These are phyloP conservation scores for Enteromius trimaculatus DNA, from an alignment of 2,797 vertebrate species.

Conservation along the genomic window DNA sequence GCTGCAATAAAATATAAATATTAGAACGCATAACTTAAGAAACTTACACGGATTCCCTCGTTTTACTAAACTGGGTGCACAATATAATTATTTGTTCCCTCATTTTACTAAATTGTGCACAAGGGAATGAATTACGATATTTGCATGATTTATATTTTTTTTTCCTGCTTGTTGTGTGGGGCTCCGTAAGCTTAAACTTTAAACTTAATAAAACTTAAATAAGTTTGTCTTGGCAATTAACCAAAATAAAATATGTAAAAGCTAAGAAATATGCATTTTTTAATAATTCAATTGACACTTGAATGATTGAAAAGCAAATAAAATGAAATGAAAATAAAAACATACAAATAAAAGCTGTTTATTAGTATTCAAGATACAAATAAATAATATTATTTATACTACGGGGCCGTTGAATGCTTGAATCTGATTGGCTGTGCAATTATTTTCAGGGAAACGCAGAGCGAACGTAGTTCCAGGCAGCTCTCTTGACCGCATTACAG, in stretches of 20 bases:
- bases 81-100: no score
- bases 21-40: background rate
- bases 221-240: background rate
- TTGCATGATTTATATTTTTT: background rate
- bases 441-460: no score
- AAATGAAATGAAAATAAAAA: background rate
- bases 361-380: background rate
- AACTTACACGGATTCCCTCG: background rate
- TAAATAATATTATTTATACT: background rate
- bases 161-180: background rate
- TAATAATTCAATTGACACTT: background rate
- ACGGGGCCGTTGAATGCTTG: no score
- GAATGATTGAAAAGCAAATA: background rate
- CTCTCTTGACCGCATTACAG: no score
- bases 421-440: no score
- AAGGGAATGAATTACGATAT: background rate
- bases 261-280: background rate
- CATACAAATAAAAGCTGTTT: background rate
- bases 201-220: background rate
- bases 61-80: no score
- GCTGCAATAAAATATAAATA: background rate
- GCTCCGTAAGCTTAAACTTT: background rate
- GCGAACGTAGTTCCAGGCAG: no score
- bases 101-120: background rate
- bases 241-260: background rate